Evolutionary conservation across 1,140 invertebrate genomes (phyloP).

Genomic region (Drosophila guanche): DNA sequence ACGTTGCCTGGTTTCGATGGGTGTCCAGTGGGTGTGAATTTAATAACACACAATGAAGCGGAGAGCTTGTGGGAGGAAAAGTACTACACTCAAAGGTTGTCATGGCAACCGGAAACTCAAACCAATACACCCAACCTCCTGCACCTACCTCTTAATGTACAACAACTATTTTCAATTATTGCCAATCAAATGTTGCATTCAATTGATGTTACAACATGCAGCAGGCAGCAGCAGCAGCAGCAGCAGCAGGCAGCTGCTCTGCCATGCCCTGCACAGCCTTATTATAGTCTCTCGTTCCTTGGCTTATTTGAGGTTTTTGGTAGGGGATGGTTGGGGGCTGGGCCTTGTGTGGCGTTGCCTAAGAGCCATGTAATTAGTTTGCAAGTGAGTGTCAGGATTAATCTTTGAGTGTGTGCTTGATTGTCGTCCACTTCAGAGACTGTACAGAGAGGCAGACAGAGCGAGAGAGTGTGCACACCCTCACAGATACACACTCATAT

Average conservation of each 20-base stretch:
- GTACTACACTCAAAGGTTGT: conserved; percentile 49
- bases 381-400: conserved; percentile 81
- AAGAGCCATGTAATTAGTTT: conserved; percentile 82
- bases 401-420: conserved; percentile 82
- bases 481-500: conserved; percentile 31
- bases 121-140: conserved; percentile 18
- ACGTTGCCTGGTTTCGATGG: conserved; percentile 30
- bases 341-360: conserved; percentile 52
- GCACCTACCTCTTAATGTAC: conserved; percentile 60
- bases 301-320: conserved; percentile 6
- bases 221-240: conserved; percentile 24
- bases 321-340: neutral
- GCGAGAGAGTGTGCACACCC: neutral
- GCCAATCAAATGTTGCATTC: conserved; percentile 83
- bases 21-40: conserved; percentile 67
- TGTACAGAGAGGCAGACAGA: conserved; percentile 2
- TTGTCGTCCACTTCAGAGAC: conserved; percentile 70
- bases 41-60: conserved; percentile 57
- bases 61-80: no score
- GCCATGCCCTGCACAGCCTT: conserved; percentile 23
- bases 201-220: conserved; percentile 81
- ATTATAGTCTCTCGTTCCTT: conserved; percentile 60
- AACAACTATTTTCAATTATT: conserved; percentile 83
- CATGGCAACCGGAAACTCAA: conserved; percentile 71
- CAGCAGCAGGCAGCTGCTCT: conserved; percentile 11